Conservation (phyloP, 2,797 vertebrate species). For the Myripristis murdjan region DNA sequence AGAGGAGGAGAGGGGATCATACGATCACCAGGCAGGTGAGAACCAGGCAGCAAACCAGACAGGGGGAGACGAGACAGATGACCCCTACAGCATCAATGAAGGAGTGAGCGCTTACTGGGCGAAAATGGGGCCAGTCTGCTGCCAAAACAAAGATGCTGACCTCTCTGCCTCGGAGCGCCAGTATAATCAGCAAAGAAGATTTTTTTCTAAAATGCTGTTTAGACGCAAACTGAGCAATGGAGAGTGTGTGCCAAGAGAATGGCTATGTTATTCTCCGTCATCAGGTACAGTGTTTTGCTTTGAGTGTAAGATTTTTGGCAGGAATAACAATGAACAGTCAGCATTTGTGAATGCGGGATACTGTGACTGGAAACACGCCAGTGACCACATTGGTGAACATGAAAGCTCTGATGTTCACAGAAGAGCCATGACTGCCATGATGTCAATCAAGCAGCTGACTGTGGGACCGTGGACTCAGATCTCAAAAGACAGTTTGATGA, state of each 20-base stretch:
- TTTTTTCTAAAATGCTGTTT: slow-evolving; percentile 15
- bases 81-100: slow-evolving; percentile 1
- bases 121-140: neutral
- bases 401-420: slow-evolving; percentile 14
- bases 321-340: too few relatives aligned
- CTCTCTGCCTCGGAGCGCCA: slow-evolving; percentile 16
- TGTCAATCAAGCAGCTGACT: neutral
- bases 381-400: too few relatives aligned
- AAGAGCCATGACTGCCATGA: neutral
- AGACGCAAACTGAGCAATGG: slow-evolving; percentile 12
- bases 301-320: too few relatives aligned
- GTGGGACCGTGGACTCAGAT: neutral
- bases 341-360: too few relatives aligned
- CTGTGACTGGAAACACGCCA: too few relatives aligned
- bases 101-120: neutral
- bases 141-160: slow-evolving; percentile 3
- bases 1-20: too few relatives aligned
- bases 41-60: neutral
- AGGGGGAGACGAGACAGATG: neutral
- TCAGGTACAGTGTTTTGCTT: too few relatives aligned
- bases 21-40: too few relatives aligned
- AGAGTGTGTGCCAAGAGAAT: too few relatives aligned
- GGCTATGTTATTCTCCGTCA: too few relatives aligned
- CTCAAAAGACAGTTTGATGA: too few relatives aligned
- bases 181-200: slow-evolving; percentile 30